Evolutionary conservation across 1,140 invertebrate species (phyloP).

Genomic region (Trachymyrmex cornetzi): DNA sequence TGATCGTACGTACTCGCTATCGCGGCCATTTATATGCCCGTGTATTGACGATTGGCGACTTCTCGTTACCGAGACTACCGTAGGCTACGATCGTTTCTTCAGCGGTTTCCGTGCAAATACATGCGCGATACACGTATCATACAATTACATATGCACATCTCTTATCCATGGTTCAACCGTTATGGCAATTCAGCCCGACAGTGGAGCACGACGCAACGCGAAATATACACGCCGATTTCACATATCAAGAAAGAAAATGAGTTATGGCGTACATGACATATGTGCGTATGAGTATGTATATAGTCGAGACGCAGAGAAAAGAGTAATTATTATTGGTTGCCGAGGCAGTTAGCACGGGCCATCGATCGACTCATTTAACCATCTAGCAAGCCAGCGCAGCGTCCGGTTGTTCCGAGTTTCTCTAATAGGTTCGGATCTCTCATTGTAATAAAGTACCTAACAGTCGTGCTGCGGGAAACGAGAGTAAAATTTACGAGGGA

Average conservation of each 20-base stretch:
- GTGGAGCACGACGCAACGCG: not conserved
- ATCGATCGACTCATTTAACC: slow-evolving; percentile 49
- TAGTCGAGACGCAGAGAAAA: slow-evolving; percentile 17
- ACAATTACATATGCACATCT: slow-evolving; percentile 59
- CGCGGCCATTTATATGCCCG: slow-evolving; percentile 74
- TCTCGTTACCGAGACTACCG: slow-evolving; percentile 77
- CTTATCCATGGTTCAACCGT: slow-evolving; percentile 48
- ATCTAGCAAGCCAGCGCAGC: slow-evolving; percentile 5
- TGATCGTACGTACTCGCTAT: slow-evolving; percentile 26
- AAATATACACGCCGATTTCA: slow-evolving; percentile 63
- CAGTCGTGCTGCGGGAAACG: slow-evolving; percentile 36
- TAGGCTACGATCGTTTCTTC: slow-evolving; percentile 69
- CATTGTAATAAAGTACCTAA: slow-evolving; percentile 53
- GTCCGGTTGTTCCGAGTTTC: slow-evolving; percentile 41
- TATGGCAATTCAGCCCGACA: slow-evolving; percentile 22
- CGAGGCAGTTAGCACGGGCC: slow-evolving; percentile 13
- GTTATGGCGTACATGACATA: slow-evolving; percentile 8
- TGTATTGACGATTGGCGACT: slow-evolving; percentile 74
- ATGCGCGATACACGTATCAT: not conserved
- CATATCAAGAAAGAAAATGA: slow-evolving; percentile 60
- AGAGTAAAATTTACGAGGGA: slow-evolving; percentile 51
- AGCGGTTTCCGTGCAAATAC: slow-evolving; percentile 55
- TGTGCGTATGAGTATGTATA: not conserved
- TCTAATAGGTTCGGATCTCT: slow-evolving; percentile 52
- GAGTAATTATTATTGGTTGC: slow-evolving; percentile 54